A percentile compares a stretch with the other conserved stretches of the same genome.
Conservation (phyloP, 2,113 vertebrate species). For the Eurypyga helias region DNA sequence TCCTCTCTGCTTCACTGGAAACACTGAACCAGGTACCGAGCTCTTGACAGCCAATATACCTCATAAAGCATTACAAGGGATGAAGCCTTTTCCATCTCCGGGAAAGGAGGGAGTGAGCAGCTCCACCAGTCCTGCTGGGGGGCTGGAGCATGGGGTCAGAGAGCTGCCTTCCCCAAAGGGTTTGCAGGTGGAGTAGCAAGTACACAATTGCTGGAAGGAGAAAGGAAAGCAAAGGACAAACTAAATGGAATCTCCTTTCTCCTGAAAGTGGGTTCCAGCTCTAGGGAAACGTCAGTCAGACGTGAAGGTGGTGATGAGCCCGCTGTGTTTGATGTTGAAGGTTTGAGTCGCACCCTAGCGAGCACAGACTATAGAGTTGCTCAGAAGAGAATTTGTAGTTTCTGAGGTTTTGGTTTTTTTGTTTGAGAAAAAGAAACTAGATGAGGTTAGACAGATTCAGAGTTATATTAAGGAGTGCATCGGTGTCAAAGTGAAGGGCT, state of each 20-base stretch:
- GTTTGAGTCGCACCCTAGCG: background rate
- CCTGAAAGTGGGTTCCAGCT: background rate
- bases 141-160: background rate
- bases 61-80: background rate
- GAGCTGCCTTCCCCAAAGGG: background rate
- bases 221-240: background rate
- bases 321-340: background rate
- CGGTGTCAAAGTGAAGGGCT: background rate
- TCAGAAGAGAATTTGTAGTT: background rate
- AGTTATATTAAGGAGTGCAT: background rate
- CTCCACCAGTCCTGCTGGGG: rapidly evolving
- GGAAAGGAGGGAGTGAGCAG: background rate
- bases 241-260: background rate
- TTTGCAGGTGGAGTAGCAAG: background rate
- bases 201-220: background rate
- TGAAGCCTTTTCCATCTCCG: background rate
- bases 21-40: background rate
- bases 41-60: background rate
- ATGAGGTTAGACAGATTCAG: background rate
- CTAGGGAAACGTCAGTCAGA: background rate
- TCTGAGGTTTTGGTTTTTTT: background rate
- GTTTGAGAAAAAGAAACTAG: background rate
- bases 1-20: background rate
- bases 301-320: background rate
- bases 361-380: background rate